Conservation (phyloP, 2,113 vertebrate genomes). For the Anoplopoma fimbria region DNA sequence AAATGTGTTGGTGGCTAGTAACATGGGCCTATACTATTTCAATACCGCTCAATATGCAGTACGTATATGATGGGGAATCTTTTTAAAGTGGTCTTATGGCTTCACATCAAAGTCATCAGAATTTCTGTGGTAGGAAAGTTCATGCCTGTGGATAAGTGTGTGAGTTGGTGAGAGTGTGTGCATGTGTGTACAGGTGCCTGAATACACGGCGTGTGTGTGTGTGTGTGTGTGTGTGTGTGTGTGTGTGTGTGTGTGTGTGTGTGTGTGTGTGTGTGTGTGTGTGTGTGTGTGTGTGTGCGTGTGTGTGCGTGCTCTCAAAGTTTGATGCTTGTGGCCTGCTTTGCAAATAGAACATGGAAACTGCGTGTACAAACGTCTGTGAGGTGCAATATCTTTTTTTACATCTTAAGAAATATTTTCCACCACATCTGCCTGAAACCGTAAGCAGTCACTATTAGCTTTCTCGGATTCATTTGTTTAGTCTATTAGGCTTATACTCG, state of each 20-base stretch:
- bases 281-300: conserved; percentile 7
- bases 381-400: neutral
- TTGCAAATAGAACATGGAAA: conserved; percentile 61
- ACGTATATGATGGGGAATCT: conserved; percentile 57
- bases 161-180: conserved; percentile 16
- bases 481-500: neutral
- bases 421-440: conserved; percentile 1
- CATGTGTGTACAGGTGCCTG: no score
- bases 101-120: conserved; percentile 62
- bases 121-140: conserved; percentile 66
- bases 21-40: conserved; percentile 14
- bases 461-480: neutral
- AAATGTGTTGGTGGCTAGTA: conserved; percentile 24
- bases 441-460: neutral
- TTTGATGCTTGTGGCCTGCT: conserved; percentile 33
- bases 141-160: conserved; percentile 16
- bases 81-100: conserved; percentile 65
- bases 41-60: conserved; percentile 37
- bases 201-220: no score
- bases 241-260: conserved; percentile 14
- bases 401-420: conserved; percentile 3
- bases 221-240: conserved; percentile 9
- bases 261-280: conserved; percentile 10
- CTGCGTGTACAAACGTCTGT: conserved; percentile 3
- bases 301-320: neutral